Evolutionary conservation across 92 coral and sea anemone genomes (phyloP), one percentile per base, ranked within the genome.

Genomic region (Parazoanthus swiftii): DNA sequence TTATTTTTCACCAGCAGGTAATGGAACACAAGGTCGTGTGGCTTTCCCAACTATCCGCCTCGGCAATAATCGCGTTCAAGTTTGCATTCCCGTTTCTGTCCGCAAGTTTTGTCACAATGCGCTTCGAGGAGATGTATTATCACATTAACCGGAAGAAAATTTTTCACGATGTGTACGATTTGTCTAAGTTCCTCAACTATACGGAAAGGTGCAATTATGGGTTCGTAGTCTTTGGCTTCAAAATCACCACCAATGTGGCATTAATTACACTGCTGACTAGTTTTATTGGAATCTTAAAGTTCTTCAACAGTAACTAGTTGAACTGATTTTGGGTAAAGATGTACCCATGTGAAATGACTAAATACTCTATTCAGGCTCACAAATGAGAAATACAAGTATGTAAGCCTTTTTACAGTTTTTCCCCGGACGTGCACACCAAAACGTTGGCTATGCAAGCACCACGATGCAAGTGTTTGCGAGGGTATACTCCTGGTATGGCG

Each of bases 21-120:
- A 79, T 76, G 50, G 58, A 51, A 29, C 93, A 91, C 67, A 63
- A 36, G 23, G 66, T 86, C n/a, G 85, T 91, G 13, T 91, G 93
- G 93, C 85, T 86, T 44, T 91, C 93, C 5, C 90, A 91, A 80
- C 46, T 91, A 26, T 81, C 85, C 6, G 93, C 90, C 3, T 91
- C 93, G 3, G 73, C 88, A 11, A 88, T 90, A 33, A 88, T 90
- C 63, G 90, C 93, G 4, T 90, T 90, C 86, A 90, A 90, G 82
- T 90, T 90, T 65, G 63, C 88, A n/a, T 90, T 90, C 79, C 93
- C 93, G 35, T 90, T 90, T 48, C 77, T 90, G 50, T 90, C 93
- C 36, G 93, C 93, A 18, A 90, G 93, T 77, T 48, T 80, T 42
- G 90, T 89, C 20, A 90, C 93, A 18, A 88, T 90, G 37, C 80